Evolutionary conservation across 1,140 invertebrate genomes (phyloP).

Genomic region (Tetramorium parvispinum): DNA sequence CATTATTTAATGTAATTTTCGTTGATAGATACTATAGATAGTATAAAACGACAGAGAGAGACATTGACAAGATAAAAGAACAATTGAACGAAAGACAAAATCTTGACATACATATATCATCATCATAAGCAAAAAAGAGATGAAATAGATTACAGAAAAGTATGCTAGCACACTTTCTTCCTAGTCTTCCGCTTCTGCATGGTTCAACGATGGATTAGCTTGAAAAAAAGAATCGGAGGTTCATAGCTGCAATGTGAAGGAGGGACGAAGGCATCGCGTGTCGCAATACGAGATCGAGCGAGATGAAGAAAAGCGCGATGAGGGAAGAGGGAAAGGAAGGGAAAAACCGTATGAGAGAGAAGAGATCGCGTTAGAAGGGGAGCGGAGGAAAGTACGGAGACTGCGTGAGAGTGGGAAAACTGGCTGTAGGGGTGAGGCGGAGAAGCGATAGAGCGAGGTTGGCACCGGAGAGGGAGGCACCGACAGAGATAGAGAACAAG

Average conservation of each 20-base stretch:
- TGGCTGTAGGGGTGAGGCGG: slow-evolving; percentile 32
- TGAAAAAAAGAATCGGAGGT: neutral
- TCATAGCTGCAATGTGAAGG: slow-evolving; percentile 1
- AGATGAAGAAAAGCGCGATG: slow-evolving; percentile 27
- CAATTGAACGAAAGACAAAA: neutral
- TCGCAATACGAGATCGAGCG: slow-evolving; percentile 16
- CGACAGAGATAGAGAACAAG: slow-evolving; percentile 68
- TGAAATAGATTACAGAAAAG: slow-evolving; percentile 57
- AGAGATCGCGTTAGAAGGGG: slow-evolving; percentile 51
- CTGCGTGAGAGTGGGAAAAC: slow-evolving; percentile 67
- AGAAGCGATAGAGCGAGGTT: slow-evolving; percentile 39
- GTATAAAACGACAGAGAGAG: neutral
- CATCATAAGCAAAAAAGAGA: slow-evolving; percentile 54
- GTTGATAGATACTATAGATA: neutral
- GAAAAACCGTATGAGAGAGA: neutral
- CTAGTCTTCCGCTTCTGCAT: slow-evolving; percentile 1
- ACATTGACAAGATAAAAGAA: slow-evolving; percentile 4
- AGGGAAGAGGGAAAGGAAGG: neutral
- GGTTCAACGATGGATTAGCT: slow-evolving; percentile 25
- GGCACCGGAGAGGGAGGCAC: slow-evolving; percentile 32
- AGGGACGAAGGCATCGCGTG: slow-evolving; percentile 18
- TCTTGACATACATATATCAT: slow-evolving; percentile 42
- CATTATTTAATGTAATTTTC: slow-evolving; percentile 28
- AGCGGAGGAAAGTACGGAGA: slow-evolving; percentile 60
- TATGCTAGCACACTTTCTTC: slow-evolving; percentile 36